Base-by-base conservation (phyloP, 2,888 invertebrate species). In the Plebejus argus region DNA sequence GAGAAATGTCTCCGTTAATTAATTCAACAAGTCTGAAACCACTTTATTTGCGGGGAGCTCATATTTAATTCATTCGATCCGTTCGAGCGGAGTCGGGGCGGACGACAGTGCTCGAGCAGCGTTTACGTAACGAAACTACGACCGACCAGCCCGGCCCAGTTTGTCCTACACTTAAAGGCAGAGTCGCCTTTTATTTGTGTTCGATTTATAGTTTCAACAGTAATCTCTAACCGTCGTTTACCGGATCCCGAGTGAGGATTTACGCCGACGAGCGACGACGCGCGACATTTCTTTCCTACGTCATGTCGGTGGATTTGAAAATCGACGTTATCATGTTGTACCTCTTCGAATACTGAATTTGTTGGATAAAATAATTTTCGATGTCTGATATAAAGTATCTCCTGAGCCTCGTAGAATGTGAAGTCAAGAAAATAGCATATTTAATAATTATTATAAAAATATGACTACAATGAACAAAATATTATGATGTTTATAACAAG, bases 141-240 rank as follows among this genome's bases (percentile, higher is more conserved):
- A 2, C 28, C 23, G 28, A 12, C 61, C 12, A 10, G 23, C 7
- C 28, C 23, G 28, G 23, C 61, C 12, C 23, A 66, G 61, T 23
- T 66, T 10, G 61, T 66, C 61, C 23, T 12, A 66, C 61, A 66
- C 61, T 66, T 15, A 66, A 66, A 66, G 61, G 61, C 20, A 1
- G 20, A 61, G 61, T 23, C 61, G 23, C 61, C 61, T 66, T 66
- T 66, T 66, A 66, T 66, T 23, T 66, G 61, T 66, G 61, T 66
- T 66, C 61, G 61, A 66, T 66, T 66, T 66, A 66, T 66, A 66
- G 61, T 66, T 66, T 66, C 61, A 66, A 66, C 23, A 23, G 23
- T 66, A 28, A 66, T 66, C 61, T 66, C 23, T 20, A 23, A 66
- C 20, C 12, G 28, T 66, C 61, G 61, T 66, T 66, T 66, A 66